These are phyloP conservation scores for Desmophyllum pertusum DNA, from an alignment of 92 coral and sea anemone species.

Conservation along the genomic window DNA sequence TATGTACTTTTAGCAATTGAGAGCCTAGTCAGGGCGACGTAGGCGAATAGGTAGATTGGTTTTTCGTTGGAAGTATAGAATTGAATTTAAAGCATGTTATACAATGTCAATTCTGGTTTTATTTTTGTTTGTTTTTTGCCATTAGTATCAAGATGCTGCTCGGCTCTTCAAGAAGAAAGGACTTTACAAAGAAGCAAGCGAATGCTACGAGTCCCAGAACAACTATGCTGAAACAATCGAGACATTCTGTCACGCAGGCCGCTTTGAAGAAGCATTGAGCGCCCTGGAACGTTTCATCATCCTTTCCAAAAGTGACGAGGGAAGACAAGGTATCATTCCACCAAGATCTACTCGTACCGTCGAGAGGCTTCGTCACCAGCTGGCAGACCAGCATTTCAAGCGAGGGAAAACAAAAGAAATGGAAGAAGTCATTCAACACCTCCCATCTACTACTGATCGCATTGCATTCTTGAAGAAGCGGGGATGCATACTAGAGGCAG, in stretches of 20 bases:
- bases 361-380: constrained; percentile 67
- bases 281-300: constrained; percentile 41
- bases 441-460: constrained; percentile 77
- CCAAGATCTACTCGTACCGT: constrained; percentile 73
- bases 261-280: constrained; percentile 61
- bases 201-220: constrained; percentile 60
- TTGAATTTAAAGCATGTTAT: too few species aligned
- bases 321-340: constrained; percentile 58
- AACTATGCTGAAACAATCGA: constrained; percentile 74
- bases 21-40: not conserved
- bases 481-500: constrained; percentile 77
- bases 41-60: not conserved
- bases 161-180: constrained; percentile 59
- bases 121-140: not conserved
- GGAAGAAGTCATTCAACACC: constrained; percentile 71
- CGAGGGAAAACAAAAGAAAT: constrained; percentile 56
- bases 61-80: too few species aligned
- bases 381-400: constrained; percentile 69
- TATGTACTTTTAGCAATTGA: not conserved
- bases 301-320: constrained; percentile 37
- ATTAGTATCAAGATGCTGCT: constrained; percentile 67
- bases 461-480: constrained; percentile 76
- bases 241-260: constrained; percentile 42
- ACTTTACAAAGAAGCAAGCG: constrained; percentile 53
- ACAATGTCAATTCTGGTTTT: not conserved